These are phyloP conservation scores for Coilia nasus DNA, from an alignment of 2,797 vertebrate species.

Conservation along the genomic window DNA sequence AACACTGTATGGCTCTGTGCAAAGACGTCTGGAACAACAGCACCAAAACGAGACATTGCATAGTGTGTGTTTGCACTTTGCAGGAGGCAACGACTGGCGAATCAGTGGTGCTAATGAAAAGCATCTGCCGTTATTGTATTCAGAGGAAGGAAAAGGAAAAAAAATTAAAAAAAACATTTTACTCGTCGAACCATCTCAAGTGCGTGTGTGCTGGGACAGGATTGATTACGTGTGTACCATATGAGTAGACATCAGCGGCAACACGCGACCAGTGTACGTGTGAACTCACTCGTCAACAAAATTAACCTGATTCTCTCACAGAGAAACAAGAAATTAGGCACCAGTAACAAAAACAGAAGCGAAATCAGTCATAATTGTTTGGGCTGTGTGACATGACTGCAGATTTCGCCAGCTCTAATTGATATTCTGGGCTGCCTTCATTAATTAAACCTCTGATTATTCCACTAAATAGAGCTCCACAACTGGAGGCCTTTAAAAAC, in stretches of 20 bases:
- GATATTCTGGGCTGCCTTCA: conserved; percentile 72
- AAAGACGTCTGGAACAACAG: neutral
- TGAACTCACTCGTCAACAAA: neutral
- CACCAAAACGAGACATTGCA: neutral
- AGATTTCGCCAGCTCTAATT: conserved; percentile 70
- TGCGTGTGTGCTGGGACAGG: conserved; percentile 41
- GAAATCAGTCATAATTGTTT: conserved; percentile 69
- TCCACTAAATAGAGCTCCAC: conserved; percentile 69
- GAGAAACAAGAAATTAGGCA: conserved; percentile 64
- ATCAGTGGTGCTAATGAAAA: neutral
- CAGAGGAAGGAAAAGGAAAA: conserved; percentile 34
- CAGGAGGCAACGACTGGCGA: neutral
- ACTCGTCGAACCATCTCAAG: conserved; percentile 29
- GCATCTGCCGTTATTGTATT: conserved; percentile 9
- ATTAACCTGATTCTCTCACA: conserved; percentile 37
- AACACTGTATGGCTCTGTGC: neutral
- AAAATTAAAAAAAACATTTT: too few species aligned
- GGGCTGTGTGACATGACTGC: conserved; percentile 63
- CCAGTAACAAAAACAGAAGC: conserved; percentile 62
- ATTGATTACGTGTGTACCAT: neutral
- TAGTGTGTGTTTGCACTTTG: neutral
- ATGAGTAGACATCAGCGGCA: neutral
- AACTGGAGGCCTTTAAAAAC: conserved; percentile 69
- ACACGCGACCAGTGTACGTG: neutral
- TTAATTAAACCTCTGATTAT: conserved; percentile 77